Conservation (phyloP, 2,888 invertebrate genomes). For the Drosophila mulleri region DNA sequence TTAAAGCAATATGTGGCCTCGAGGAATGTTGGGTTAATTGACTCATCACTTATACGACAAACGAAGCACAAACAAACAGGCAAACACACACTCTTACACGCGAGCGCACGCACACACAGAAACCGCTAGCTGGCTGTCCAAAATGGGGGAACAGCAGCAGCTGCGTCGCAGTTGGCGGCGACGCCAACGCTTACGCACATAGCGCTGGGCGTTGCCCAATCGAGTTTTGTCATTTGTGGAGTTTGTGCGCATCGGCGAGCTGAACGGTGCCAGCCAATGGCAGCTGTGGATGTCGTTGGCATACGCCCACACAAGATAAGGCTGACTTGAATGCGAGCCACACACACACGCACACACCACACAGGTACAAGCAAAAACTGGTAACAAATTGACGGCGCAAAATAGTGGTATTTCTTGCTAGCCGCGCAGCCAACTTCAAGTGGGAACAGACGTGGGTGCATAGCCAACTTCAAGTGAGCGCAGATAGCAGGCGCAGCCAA, state of each 20-base stretch:
- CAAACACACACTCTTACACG: constrained; percentile 28
- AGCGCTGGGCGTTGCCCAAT: constrained; percentile 43
- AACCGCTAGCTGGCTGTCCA: constrained; percentile 11
- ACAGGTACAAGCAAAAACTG: constrained; percentile 21
- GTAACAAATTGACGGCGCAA: constrained; percentile 1
- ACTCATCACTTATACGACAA: constrained; percentile 83
- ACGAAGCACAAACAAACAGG: constrained; percentile 69
- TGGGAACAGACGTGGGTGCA: constrained; percentile 19
- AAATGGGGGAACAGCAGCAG: constrained; percentile 46
- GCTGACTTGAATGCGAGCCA: constrained; percentile 11
- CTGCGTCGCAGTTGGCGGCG: constrained; percentile 30
- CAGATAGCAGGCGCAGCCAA: constrained; percentile 2
- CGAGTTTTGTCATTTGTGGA: constrained; percentile 32
- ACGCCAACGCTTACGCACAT: constrained; percentile 32
- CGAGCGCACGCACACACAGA: constrained; percentile 6
- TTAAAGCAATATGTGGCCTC: constrained; percentile 83
- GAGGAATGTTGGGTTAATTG: constrained; percentile 83
- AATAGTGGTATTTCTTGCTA: constrained; percentile 36
- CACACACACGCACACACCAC: constrained; percentile 8
- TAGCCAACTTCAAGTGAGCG: constrained; percentile 27
- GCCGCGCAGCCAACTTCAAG: constrained; percentile 37
- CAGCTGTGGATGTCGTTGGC: constrained; percentile 46
- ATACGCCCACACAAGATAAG: constrained; percentile 40
- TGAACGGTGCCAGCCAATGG: constrained; percentile 34
- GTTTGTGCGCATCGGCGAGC: constrained; percentile 42